A percentile compares a stretch with the other conserved stretches of the same genome.
phyloP scores from a whole-genome alignment of 2,888 invertebrate species.

The Aleiodes alternator region DNA sequence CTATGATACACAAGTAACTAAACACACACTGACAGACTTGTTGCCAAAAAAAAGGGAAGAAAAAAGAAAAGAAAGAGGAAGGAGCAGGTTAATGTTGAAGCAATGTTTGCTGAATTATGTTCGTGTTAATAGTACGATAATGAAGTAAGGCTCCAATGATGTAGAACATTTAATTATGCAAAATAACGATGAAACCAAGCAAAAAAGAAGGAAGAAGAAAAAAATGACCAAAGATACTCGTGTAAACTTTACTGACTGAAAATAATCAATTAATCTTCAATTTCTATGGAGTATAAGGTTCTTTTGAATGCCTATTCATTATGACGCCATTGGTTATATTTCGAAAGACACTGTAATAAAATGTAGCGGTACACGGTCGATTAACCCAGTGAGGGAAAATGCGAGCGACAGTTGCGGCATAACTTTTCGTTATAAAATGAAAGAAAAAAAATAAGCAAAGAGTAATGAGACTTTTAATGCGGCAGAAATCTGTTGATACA shows the following conservation, averaged over 20 bases:
- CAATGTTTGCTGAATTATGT: not conserved
- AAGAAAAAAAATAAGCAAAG: too few species aligned
- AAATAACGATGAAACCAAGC: not conserved
- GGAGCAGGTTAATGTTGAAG: too few species aligned
- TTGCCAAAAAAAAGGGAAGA: not conserved
- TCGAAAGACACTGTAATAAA: conserved; percentile 19
- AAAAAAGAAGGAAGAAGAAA: not conserved
- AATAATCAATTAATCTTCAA: conserved; percentile 22
- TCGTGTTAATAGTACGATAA: not conserved
- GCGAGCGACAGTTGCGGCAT: conserved; percentile 14
- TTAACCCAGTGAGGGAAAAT: conserved; percentile 37
- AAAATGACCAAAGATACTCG: not conserved
- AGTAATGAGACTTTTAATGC: not conserved
- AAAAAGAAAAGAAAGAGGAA: not conserved
- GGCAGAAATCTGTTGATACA: conserved; percentile 1
- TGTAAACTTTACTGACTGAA: not conserved
- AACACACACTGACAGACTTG: not conserved
- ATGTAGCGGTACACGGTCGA: conserved; percentile 34
- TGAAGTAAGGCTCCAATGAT: conserved; percentile 6
- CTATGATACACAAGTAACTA: conserved; percentile 11
- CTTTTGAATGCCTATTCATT: not conserved
- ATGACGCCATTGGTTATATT: conserved; percentile 13
- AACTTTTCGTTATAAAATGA: not conserved
- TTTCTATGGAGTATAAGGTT: conserved; percentile 3
- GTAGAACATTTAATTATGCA: conserved; percentile 11